Conservation (phyloP, 2,888 invertebrate genomes). For the Nowickia ferox region DNA sequence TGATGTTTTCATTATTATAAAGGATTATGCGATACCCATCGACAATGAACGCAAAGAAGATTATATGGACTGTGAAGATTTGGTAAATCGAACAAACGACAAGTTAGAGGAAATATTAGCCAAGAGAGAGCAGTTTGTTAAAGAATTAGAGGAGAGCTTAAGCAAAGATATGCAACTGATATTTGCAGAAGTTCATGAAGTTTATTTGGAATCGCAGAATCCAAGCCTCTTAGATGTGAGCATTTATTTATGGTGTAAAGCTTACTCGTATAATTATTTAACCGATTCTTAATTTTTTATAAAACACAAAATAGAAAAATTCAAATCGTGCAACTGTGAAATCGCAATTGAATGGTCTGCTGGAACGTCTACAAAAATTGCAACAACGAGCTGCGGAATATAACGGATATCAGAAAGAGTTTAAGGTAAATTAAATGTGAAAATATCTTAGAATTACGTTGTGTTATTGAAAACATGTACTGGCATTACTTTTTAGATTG, state of each 20-base stretch:
- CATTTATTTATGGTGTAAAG: slow-evolving; percentile 9
- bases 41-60: slow-evolving; percentile 87
- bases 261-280: background rate
- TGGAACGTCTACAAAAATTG: slow-evolving; percentile 86
- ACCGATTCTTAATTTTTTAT: background rate
- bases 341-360: slow-evolving; percentile 86
- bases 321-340: slow-evolving; percentile 88
- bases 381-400: slow-evolving; percentile 89
- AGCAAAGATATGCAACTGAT: slow-evolving; percentile 91
- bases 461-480: too few species aligned
- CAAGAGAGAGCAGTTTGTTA: slow-evolving; percentile 88
- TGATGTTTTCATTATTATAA: slow-evolving; percentile 92
- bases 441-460: background rate
- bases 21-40: slow-evolving; percentile 89
- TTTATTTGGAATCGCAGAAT: slow-evolving; percentile 88
- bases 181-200: slow-evolving; percentile 88
- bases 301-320: slow-evolving; percentile 85
- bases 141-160: slow-evolving; percentile 88
- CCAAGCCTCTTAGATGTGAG: slow-evolving; percentile 79
- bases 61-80: slow-evolving; percentile 82
- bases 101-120: slow-evolving; percentile 86
- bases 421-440: slow-evolving; percentile 85
- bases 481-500: slow-evolving; percentile 85
- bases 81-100: slow-evolving; percentile 85
- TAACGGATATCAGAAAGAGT: slow-evolving; percentile 92